phyloP scores from a whole-genome alignment of 2,888 invertebrate genomes.

The Podotricha telesiphe region DNA sequence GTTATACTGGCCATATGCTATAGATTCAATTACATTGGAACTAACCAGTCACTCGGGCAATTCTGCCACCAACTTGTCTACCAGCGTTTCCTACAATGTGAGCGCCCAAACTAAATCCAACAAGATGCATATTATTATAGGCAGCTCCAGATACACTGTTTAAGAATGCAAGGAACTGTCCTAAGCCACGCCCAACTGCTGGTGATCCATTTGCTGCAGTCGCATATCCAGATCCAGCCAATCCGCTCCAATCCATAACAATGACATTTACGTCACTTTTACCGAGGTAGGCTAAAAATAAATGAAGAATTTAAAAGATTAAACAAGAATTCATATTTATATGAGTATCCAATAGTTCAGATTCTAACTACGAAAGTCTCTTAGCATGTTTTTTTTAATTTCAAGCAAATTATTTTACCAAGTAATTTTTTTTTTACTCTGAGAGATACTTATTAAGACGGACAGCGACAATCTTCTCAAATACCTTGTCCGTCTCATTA shows the following conservation, averaged over 20 bases:
- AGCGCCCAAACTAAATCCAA: constrained; percentile 75
- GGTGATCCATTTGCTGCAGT: constrained; percentile 56
- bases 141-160: constrained; percentile 42
- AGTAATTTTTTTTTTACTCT: too few relatives aligned
- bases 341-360: too few relatives aligned
- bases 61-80: constrained; percentile 54
- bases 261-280: constrained; percentile 57
- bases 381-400: too few relatives aligned
- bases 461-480: too few relatives aligned
- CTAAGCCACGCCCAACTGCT: constrained; percentile 55
- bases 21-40: too few relatives aligned
- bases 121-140: constrained; percentile 61
- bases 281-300: constrained; percentile 50
- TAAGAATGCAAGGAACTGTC: constrained; percentile 50
- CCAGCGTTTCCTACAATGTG: constrained; percentile 72
- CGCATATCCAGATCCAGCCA: constrained; percentile 52
- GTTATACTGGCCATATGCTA: too few relatives aligned
- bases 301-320: too few relatives aligned
- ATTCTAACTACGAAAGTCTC: too few relatives aligned
- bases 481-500: too few relatives aligned
- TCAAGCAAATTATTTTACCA: too few relatives aligned
- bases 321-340: too few relatives aligned
- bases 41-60: constrained; percentile 69
- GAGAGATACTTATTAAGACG: too few relatives aligned
- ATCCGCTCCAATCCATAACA: constrained; percentile 59